These are phyloP conservation scores for Deroptyus accipitrinus DNA, from an alignment of 2,113 vertebrate genomes.

Conservation along the genomic window DNA sequence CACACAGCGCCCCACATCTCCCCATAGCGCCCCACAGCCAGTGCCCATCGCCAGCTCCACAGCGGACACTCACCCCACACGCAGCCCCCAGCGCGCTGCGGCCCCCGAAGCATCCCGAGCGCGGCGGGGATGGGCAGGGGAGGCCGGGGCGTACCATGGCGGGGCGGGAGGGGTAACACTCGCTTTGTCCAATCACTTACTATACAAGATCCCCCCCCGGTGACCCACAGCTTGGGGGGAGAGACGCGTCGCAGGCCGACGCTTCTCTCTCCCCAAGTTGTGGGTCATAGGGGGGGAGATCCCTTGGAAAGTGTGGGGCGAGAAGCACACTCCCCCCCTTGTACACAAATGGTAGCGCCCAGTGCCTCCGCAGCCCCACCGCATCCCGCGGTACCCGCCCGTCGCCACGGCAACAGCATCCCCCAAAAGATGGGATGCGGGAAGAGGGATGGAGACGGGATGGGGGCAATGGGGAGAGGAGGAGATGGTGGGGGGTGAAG, in stretches of 20 bases:
- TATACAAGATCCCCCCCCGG: background rate
- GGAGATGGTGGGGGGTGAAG: too few species aligned
- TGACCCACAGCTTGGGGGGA: rapidly evolving
- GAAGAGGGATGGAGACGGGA: background rate
- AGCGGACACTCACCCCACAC: background rate
- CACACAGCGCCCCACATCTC: background rate
- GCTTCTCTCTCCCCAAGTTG: rapidly evolving
- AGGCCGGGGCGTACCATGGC: background rate
- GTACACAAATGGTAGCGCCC: background rate
- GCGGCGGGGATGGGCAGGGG: background rate
- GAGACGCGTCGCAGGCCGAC: rapidly evolving
- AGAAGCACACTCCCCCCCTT: background rate
- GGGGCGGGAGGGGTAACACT: background rate
- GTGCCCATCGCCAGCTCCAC: background rate
- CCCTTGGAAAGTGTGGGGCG: background rate
- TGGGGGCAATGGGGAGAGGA: background rate
- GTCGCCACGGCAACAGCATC: conserved; percentile 19
- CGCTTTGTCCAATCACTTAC: background rate
- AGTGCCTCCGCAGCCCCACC: conserved; percentile 5
- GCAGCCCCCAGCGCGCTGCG: background rate
- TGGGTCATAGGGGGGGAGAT: background rate
- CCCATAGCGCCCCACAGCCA: background rate
- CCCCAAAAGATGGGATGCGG: background rate
- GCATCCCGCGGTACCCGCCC: conserved; percentile 36
- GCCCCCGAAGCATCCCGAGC: background rate